A percentile compares a stretch with the other conserved stretches of the same genome.
Evolutionary conservation across 1,140 invertebrate genomes (phyloP).

Genomic region (Drosophila hydei): DNA sequence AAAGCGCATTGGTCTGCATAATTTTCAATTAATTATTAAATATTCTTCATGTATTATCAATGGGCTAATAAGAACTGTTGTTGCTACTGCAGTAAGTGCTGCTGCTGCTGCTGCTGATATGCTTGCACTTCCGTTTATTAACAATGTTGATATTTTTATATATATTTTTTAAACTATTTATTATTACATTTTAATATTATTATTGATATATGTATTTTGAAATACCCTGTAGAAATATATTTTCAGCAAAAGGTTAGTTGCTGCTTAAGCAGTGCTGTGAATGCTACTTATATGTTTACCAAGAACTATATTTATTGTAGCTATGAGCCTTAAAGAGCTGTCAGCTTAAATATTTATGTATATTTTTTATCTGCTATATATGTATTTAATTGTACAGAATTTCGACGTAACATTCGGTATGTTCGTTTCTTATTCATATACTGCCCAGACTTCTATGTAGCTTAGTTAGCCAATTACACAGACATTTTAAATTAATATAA

Average conservation of each 20-base stretch:
- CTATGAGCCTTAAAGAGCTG: too few species aligned
- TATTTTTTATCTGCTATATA: too few species aligned
- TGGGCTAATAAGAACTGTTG: constrained; percentile 55
- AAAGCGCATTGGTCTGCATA: constrained; percentile 62
- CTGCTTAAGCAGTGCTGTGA: too few species aligned
- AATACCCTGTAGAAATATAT: not conserved
- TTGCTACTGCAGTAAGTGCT: constrained; percentile 17
- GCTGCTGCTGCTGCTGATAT: constrained; percentile 40
- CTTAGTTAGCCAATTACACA: too few species aligned
- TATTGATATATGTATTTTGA: constrained; percentile 4
- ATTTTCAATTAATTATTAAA: constrained; percentile 68
- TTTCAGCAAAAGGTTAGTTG: not conserved
- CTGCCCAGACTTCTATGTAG: too few species aligned
- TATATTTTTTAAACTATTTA: constrained; percentile 20
- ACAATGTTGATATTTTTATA: constrained; percentile 33
- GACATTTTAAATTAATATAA: too few species aligned
- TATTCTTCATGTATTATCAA: constrained; percentile 59
- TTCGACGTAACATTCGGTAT: too few species aligned
- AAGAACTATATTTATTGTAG: too few species aligned
- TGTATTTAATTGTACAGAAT: too few species aligned
- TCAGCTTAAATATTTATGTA: too few species aligned
- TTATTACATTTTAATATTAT: constrained; percentile 25
- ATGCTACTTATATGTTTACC: too few species aligned
- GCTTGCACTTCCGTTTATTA: constrained; percentile 57
- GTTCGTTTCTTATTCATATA: too few species aligned